Evolutionary conservation across 1,140 invertebrate genomes (phyloP).

Genomic region (Drosophila sucinea): DNA sequence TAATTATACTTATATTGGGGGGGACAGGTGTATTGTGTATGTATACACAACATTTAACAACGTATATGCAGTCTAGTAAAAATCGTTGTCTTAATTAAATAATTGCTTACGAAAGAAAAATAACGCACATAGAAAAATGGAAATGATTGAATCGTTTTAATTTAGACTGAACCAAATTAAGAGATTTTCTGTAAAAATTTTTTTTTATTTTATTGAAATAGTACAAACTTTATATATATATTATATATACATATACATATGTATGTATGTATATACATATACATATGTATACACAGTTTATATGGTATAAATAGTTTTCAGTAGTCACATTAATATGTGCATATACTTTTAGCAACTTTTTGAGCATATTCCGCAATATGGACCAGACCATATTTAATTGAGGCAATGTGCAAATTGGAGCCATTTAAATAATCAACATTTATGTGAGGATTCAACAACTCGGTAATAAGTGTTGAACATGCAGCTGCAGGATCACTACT

Average conservation of each 20-base stretch:
- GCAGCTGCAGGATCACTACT: slow-evolving; percentile 87
- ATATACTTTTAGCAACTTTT: background rate
- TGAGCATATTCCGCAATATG: slow-evolving; percentile 84
- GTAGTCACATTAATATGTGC: too few relatives aligned
- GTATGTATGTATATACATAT: too few relatives aligned
- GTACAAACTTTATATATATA: too few relatives aligned
- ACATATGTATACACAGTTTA: too few relatives aligned
- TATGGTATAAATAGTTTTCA: too few relatives aligned
- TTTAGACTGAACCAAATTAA: too few relatives aligned
- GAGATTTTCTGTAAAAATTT: too few relatives aligned
- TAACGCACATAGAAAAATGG: too few relatives aligned
- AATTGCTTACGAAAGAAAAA: background rate
- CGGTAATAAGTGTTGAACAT: slow-evolving; percentile 85
- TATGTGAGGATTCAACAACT: slow-evolving; percentile 85
- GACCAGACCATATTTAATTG: slow-evolving; percentile 83
- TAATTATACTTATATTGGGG: background rate
- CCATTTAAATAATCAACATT: slow-evolving; percentile 83
- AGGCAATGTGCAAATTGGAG: slow-evolving; percentile 84
- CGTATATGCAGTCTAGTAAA: background rate
- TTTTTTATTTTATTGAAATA: background rate
- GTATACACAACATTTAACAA: background rate
- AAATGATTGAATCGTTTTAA: too few relatives aligned
- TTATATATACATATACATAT: background rate
- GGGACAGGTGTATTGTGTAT: background rate
- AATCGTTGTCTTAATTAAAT: background rate